Evolutionary conservation across 2,797 vertebrate genomes (phyloP).

Genomic region (Balearica regulorum): DNA sequence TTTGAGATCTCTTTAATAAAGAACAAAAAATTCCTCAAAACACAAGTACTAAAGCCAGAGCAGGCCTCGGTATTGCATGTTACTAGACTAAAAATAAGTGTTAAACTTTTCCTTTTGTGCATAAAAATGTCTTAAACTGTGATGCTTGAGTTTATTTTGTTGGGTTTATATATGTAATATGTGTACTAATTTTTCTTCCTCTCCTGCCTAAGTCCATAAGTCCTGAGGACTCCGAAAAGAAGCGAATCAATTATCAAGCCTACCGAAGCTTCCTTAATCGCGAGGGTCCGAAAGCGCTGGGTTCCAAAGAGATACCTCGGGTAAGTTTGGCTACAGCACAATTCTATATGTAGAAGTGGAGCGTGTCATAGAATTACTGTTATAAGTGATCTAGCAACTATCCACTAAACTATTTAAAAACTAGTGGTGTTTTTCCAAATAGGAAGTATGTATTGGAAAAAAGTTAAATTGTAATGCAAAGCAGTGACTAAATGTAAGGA

Average conservation of each 20-base stretch:
- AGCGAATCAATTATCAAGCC: conserved; percentile 82
- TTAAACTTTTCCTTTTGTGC: background rate
- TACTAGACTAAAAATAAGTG: background rate
- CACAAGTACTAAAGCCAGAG: background rate
- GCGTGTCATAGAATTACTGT: background rate
- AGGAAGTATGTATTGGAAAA: background rate
- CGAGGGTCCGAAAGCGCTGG: conserved; percentile 95
- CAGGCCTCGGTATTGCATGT: background rate
- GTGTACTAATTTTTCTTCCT: background rate
- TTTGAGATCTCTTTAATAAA: background rate
- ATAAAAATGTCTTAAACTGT: background rate
- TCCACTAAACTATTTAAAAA: background rate
- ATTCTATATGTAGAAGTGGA: background rate
- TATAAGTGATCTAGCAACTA: background rate
- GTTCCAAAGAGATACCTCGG: conserved; percentile 93
- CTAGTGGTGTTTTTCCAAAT: background rate
- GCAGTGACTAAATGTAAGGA: background rate
- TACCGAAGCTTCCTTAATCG: conserved; percentile 92
- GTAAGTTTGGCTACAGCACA: conserved; percentile 60
- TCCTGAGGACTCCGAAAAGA: conserved; percentile 92
- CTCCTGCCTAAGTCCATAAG: conserved; percentile 73
- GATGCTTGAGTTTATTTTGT: background rate
- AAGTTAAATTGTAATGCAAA: background rate
- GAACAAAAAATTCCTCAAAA: background rate
- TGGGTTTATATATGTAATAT: background rate